Conservation (phyloP, 2,797 vertebrate species). For the Simalia tracyae region DNA sequence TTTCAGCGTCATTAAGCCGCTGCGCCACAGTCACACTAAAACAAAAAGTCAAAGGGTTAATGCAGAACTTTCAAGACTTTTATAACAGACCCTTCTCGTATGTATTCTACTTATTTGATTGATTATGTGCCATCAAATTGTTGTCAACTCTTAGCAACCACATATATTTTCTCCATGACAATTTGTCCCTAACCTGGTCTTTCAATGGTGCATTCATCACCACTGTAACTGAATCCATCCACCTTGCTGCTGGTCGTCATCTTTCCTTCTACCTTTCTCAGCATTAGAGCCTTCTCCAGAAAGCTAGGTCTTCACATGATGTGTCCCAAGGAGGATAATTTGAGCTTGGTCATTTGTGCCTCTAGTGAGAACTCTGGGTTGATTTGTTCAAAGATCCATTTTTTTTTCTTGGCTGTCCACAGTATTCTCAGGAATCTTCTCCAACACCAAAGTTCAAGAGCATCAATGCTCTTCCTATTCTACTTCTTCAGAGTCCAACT, state of each 20-base stretch:
- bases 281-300: background rate
- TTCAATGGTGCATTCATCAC: background rate
- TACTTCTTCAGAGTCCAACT: too few relatives aligned
- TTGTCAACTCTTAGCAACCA: background rate
- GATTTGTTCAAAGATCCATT: too few relatives aligned
- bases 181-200: background rate
- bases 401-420: too few relatives aligned
- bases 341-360: too few relatives aligned
- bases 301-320: too few relatives aligned
- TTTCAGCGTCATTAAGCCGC: too few relatives aligned
- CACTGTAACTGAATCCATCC: background rate
- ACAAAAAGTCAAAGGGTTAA: background rate
- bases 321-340: too few relatives aligned
- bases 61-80: background rate
- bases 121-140: background rate
- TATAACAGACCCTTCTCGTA: background rate
- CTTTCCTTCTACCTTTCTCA: background rate
- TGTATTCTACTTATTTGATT: background rate
- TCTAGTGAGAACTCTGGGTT: too few relatives aligned
- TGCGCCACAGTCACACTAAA: background rate
- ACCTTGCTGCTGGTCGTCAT: background rate
- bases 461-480: too few relatives aligned
- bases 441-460: too few relatives aligned
- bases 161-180: background rate
- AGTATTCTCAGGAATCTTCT: too few relatives aligned